Percentiles rank a stretch among this genome's conserved stretches.
phyloP scores from a whole-genome alignment of 2,113 vertebrate genomes.

The Toxostoma redivivum region DNA sequence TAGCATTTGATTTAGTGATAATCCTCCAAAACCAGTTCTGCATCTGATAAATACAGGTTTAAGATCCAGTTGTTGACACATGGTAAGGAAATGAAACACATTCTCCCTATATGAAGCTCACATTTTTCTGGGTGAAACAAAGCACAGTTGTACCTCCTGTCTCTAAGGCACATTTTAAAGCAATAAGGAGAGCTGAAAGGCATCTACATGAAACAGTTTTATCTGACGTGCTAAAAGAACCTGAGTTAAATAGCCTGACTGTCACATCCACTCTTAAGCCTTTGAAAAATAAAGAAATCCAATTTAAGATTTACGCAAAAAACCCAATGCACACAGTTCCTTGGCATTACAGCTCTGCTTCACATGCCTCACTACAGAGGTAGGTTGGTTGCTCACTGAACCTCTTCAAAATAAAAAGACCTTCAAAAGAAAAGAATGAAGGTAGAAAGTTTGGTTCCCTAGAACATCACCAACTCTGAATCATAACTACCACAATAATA shows the following conservation, averaged over 20 bases:
- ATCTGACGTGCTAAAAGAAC: not conserved
- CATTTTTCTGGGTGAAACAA: constrained; percentile 54
- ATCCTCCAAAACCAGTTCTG: constrained; percentile 46
- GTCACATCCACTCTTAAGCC: not conserved
- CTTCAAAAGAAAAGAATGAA: not conserved
- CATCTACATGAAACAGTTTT: not conserved
- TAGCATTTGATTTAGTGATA: constrained; percentile 46
- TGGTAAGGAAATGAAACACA: constrained; percentile 64
- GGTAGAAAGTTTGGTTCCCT: not conserved
- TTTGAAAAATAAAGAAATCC: constrained; percentile 13
- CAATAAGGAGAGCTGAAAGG: not conserved
- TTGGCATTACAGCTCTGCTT: not conserved
- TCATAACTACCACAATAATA: not conserved
- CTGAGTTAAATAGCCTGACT: not conserved
- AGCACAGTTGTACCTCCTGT: not conserved
- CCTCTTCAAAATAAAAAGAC: not conserved
- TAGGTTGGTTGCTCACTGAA: not conserved
- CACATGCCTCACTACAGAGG: not conserved
- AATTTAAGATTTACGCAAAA: not conserved
- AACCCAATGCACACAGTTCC: not conserved
- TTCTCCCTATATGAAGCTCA: constrained; percentile 50
- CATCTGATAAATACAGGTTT: constrained; percentile 45
- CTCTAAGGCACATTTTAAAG: not conserved
- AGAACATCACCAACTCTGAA: not conserved
- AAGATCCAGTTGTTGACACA: constrained; percentile 51